These are phyloP conservation scores for Valencia hispanica DNA, from an alignment of 2,797 vertebrate species.

Conservation along the genomic window DNA sequence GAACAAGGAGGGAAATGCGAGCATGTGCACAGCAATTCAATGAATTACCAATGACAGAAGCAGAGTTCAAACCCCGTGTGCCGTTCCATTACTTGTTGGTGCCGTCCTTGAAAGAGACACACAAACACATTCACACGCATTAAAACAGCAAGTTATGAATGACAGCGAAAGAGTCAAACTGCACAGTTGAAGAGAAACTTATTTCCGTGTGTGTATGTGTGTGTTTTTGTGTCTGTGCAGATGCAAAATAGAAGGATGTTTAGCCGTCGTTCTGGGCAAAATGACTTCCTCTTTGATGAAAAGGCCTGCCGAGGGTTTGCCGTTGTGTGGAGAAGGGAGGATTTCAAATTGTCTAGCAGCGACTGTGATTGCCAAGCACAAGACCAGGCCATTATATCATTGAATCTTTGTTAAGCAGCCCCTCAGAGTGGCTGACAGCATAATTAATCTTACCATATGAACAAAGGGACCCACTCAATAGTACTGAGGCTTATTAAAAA, in stretches of 20 bases:
- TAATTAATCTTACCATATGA: slow-evolving; percentile 99
- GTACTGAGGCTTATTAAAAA: slow-evolving; percentile 99
- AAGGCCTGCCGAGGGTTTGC: slow-evolving; percentile 89
- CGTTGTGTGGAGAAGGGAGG: slow-evolving; percentile 87
- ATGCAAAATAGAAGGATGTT: slow-evolving; percentile 69
- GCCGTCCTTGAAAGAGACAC: slow-evolving; percentile 67
- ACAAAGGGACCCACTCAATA: slow-evolving; percentile 99
- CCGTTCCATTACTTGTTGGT: slow-evolving; percentile 73
- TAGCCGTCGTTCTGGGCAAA: slow-evolving; percentile 88
- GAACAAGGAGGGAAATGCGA: slow-evolving; percentile 9
- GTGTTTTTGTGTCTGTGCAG: slow-evolving; percentile 12
- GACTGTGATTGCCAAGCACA: slow-evolving; percentile 98
- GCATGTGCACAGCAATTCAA: slow-evolving; percentile 26
- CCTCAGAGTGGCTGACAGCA: slow-evolving; percentile 99
- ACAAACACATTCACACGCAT: slow-evolving; percentile 38
- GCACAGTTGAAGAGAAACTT: slow-evolving; percentile 40
- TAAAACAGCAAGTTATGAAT: slow-evolving; percentile 57
- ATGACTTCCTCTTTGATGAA: slow-evolving; percentile 95
- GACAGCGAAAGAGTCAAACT: slow-evolving; percentile 49
- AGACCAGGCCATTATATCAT: slow-evolving; percentile 98
- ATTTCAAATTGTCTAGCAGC: slow-evolving; percentile 98
- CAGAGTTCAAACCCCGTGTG: slow-evolving; percentile 74
- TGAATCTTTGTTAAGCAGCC: slow-evolving; percentile 99
- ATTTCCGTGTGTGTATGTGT: slow-evolving; percentile 11
- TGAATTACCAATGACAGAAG: slow-evolving; percentile 61